Percentiles rank a stretch among this genome's conserved stretches.
phyloP scores from a whole-genome alignment of 1,140 invertebrate species.

The Macrostomum lignano region DNA sequence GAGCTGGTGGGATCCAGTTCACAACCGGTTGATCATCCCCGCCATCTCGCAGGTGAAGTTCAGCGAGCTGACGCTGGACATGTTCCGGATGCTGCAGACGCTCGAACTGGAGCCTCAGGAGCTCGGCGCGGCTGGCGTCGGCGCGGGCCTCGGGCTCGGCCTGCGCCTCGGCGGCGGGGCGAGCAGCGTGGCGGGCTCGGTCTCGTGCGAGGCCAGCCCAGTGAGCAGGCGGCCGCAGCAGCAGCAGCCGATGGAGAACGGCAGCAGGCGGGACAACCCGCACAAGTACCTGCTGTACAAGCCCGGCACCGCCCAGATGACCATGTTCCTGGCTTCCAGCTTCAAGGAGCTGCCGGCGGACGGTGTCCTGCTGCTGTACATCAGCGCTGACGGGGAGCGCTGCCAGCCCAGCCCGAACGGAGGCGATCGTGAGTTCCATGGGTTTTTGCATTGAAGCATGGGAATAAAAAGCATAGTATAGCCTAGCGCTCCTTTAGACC shows the following conservation, averaged over 20 bases:
- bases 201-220: background rate
- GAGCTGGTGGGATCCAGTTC: too few species aligned
- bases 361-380: constrained; percentile 61
- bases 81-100: constrained; percentile 84
- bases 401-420: constrained; percentile 4
- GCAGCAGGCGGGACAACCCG: constrained; percentile 50
- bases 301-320: constrained; percentile 64
- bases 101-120: constrained; percentile 63
- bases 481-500: too few species aligned
- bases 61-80: constrained; percentile 81
- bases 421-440: constrained; percentile 7
- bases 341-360: constrained; percentile 70
- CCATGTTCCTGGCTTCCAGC: constrained; percentile 67
- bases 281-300: constrained; percentile 87
- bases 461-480: too few species aligned
- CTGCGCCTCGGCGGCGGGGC: background rate
- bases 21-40: too few species aligned
- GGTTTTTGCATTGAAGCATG: too few species aligned
- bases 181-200: background rate
- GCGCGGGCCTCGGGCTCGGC: constrained; percentile 3
- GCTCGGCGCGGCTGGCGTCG: constrained; percentile 28
- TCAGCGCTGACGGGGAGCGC: constrained; percentile 44
- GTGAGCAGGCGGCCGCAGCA: background rate
- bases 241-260: background rate
- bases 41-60: constrained; percentile 64